Percentiles rank a stretch among this genome's conserved stretches.
Evolutionary conservation across 2,888 invertebrate species (phyloP).

Genomic region (Agonopterix arenella): DNA sequence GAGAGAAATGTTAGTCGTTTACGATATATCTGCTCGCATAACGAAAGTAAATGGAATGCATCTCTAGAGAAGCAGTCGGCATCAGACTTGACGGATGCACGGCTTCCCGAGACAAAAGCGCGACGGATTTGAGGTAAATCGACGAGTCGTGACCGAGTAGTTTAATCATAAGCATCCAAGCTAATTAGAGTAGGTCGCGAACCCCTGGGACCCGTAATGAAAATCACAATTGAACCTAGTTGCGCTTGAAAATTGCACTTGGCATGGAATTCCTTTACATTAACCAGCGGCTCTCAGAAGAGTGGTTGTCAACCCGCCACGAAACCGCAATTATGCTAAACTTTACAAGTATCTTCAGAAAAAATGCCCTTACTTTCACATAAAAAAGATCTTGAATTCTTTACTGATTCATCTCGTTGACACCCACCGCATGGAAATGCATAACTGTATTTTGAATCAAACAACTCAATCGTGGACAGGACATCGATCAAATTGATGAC

Average conservation of each 20-base stretch:
- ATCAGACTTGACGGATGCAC: constrained; percentile 50
- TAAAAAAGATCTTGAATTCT: neutral
- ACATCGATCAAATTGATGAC: constrained; percentile 36
- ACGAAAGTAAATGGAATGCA: constrained; percentile 27
- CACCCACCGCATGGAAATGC: neutral
- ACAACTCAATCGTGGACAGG: constrained; percentile 28
- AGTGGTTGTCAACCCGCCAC: constrained; percentile 30
- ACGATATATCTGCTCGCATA: constrained; percentile 27
- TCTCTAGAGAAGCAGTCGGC: constrained; percentile 28
- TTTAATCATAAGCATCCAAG: constrained; percentile 73
- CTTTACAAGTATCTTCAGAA: constrained; percentile 4
- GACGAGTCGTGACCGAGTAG: constrained; percentile 65
- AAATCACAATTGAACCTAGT: constrained; percentile 69
- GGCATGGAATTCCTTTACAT: constrained; percentile 50
- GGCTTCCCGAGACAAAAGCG: constrained; percentile 58
- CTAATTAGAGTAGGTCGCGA: constrained; percentile 74
- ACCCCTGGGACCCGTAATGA: constrained; percentile 67
- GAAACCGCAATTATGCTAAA: constrained; percentile 24
- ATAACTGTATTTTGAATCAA: constrained; percentile 19
- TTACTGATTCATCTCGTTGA: neutral
- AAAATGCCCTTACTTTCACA: neutral
- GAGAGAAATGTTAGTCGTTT: constrained; percentile 12
- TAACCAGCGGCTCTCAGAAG: constrained; percentile 33
- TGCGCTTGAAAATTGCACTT: constrained; percentile 62
- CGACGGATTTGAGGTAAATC: constrained; percentile 66